phyloP scores from a whole-genome alignment of 2,113 vertebrate genomes.

The Odocoileus virginianus region DNA sequence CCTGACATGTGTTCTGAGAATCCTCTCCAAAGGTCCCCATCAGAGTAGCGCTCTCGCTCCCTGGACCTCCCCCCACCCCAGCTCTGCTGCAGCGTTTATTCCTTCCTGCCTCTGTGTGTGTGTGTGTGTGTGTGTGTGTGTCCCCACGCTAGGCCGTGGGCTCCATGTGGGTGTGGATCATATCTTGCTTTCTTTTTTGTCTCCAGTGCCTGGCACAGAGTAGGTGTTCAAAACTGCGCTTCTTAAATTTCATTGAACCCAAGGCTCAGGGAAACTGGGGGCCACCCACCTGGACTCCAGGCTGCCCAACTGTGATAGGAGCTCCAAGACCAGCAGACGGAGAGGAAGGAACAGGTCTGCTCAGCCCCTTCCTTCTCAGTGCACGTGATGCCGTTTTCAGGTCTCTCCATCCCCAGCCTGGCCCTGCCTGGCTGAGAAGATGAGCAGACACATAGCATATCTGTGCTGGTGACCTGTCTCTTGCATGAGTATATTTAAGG shows the following conservation, averaged over 20 bases:
- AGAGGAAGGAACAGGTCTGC: neutral
- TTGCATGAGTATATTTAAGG: neutral
- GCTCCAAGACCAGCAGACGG: neutral
- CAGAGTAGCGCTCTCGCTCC: neutral
- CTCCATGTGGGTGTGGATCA: neutral
- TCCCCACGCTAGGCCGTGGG: neutral
- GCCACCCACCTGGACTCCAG: neutral
- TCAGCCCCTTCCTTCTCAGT: neutral
- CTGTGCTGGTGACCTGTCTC: neutral
- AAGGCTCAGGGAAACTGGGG: neutral
- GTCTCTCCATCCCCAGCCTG: neutral
- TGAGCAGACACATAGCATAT: too few species aligned
- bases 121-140: fast-evolving
- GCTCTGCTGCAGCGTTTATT: neutral
- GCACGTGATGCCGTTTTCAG: fast-evolving
- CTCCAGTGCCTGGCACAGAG: neutral
- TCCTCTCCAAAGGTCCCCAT: neutral
- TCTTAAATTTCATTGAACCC: neutral
- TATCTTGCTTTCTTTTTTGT: neutral
- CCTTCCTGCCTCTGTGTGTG: neutral
- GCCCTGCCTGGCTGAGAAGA: neutral
- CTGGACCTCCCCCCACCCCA: neutral
- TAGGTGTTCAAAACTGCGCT: neutral
- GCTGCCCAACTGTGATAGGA: neutral
- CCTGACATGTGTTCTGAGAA: fast-evolving